These are phyloP conservation scores for Hetaerina americana DNA, from an alignment of 1,140 invertebrate genomes.

Conservation along the genomic window DNA sequence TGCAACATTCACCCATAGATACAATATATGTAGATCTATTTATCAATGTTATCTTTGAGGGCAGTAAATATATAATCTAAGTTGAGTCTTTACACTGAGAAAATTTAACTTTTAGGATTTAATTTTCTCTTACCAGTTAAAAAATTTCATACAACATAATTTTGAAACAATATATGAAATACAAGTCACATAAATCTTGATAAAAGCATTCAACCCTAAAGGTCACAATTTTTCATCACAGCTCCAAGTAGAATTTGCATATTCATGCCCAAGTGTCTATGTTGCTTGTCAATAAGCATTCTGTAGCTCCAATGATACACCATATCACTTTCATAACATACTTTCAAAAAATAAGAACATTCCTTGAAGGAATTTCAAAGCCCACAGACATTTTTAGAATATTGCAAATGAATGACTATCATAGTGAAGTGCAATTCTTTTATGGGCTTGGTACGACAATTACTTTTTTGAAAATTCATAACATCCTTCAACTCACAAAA, in stretches of 20 bases:
- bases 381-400: not conserved
- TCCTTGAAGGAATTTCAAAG: not conserved
- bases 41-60: not conserved
- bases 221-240: not conserved
- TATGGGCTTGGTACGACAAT: not conserved
- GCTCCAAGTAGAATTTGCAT: not conserved
- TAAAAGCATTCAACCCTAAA: not conserved
- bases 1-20: not conserved
- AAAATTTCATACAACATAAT: not conserved
- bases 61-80: conserved; percentile 1
- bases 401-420: not conserved
- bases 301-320: not conserved
- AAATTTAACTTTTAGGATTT: conserved; percentile 1
- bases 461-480: not conserved
- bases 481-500: not conserved
- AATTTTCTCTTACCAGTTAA: not conserved
- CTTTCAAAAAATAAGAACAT: not conserved
- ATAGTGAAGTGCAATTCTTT: not conserved
- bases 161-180: conserved; percentile 1
- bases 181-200: not conserved
- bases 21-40: not conserved
- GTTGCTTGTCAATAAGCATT: not conserved
- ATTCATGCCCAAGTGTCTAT: not conserved
- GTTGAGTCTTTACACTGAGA: not conserved
- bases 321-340: not conserved